These are phyloP conservation scores for Sinopyrophorus schimmeli DNA, from an alignment of 2,888 invertebrate genomes.

Conservation along the genomic window DNA sequence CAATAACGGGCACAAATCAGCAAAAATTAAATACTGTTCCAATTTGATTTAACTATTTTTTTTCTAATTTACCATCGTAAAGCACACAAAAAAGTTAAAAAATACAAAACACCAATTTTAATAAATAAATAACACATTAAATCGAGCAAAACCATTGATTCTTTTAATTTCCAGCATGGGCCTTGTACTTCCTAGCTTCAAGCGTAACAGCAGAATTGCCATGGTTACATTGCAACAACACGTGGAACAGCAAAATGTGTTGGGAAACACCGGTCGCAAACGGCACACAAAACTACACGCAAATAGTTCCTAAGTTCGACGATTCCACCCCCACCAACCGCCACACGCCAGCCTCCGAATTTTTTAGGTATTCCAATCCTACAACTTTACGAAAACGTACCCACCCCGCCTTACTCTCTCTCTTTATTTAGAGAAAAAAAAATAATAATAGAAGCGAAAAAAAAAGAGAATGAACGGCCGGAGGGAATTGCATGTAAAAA, in stretches of 20 bases:
- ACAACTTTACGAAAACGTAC: not conserved
- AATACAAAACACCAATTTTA: no score
- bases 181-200: constrained; percentile 77
- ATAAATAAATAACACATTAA: no score
- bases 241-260: constrained; percentile 78
- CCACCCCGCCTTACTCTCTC: no score
- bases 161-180: constrained; percentile 64
- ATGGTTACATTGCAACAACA: constrained; percentile 80
- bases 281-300: constrained; percentile 41
- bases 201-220: constrained; percentile 72
- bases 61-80: no score
- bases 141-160: not conserved
- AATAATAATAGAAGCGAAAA: no score
- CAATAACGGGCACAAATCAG: no score
- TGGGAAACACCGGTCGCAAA: constrained; percentile 42
- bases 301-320: constrained; percentile 55
- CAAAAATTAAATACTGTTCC: no score
- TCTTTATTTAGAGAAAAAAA: no score
- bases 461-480: no score
- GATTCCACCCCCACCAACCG: constrained; percentile 57
- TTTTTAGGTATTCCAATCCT: constrained; percentile 65
- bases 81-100: no score
- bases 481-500: no score
- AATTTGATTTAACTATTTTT: no score
- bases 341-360: constrained; percentile 75